Evolutionary conservation across 2,113 vertebrate species (phyloP).

Genomic region (Amazona vittata): DNA sequence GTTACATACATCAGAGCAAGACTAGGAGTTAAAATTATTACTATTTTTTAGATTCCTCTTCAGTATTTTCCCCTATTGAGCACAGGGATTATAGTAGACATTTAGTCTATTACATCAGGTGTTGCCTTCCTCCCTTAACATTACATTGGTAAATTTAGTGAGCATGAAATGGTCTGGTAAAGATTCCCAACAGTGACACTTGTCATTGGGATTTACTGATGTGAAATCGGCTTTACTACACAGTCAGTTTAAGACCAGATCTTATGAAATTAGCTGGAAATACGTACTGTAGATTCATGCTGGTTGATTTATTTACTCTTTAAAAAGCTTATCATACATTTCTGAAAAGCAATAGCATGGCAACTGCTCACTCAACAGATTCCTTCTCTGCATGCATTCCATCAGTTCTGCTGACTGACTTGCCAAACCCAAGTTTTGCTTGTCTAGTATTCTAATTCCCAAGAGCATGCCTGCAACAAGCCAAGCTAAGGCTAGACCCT

Average conservation of each 20-base stretch:
- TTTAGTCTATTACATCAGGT: not conserved
- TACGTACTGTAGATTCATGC: not conserved
- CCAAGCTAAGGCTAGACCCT: not conserved
- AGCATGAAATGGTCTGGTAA: not conserved
- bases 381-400: not conserved
- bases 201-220: not conserved
- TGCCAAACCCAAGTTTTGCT: not conserved
- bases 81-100: fast-evolving
- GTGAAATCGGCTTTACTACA: not conserved
- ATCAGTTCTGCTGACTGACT: not conserved
- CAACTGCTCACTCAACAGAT: not conserved
- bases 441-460: not conserved
- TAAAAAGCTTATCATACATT: not conserved
- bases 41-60: not conserved
- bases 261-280: not conserved
- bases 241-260: not conserved
- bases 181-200: not conserved
- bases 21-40: not conserved
- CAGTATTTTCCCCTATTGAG: not conserved
- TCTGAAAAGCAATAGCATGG: not conserved
- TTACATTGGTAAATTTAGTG: not conserved
- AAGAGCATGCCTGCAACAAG: not conserved
- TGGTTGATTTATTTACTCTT: not conserved
- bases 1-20: not conserved
- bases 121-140: not conserved